Evolutionary conservation across 2,113 vertebrate genomes (phyloP).

Genomic region (Condylura cristata): DNA sequence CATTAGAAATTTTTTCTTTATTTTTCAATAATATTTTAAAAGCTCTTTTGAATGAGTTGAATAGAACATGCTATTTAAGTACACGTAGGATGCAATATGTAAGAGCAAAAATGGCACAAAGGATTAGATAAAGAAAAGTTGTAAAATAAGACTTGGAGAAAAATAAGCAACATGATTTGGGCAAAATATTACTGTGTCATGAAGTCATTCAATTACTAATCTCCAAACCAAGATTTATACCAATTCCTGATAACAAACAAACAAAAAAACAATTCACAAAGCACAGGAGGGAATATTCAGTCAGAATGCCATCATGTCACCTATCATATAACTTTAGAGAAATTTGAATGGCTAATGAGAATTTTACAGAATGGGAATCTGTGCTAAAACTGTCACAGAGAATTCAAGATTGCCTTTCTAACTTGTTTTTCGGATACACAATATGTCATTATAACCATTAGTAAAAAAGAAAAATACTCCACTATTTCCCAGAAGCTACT

Average conservation of each 20-base stretch:
- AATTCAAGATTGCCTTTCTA: neutral
- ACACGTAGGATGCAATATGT: neutral
- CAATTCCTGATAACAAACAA: neutral
- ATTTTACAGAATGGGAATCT: neutral
- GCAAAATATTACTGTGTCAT: neutral
- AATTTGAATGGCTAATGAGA: neutral
- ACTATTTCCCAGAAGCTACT: neutral
- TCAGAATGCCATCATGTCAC: neutral
- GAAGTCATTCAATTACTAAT: constrained; percentile 1
- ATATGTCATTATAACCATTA: neutral
- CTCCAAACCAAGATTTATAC: neutral
- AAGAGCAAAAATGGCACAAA: neutral
- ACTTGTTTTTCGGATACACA: neutral
- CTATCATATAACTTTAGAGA: neutral
- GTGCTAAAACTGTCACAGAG: neutral
- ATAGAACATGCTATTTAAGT: neutral
- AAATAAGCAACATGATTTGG: neutral
- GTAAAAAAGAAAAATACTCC: neutral
- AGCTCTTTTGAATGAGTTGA: neutral
- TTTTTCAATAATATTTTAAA: neutral
- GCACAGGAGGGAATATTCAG: neutral
- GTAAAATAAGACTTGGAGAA: neutral
- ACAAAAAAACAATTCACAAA: neutral
- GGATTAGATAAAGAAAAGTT: neutral
- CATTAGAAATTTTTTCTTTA: neutral